Evolutionary conservation across 2,888 invertebrate species (phyloP), one percentile per base, ranked within the genome.

Genomic region (Tiphia femorata): DNA sequence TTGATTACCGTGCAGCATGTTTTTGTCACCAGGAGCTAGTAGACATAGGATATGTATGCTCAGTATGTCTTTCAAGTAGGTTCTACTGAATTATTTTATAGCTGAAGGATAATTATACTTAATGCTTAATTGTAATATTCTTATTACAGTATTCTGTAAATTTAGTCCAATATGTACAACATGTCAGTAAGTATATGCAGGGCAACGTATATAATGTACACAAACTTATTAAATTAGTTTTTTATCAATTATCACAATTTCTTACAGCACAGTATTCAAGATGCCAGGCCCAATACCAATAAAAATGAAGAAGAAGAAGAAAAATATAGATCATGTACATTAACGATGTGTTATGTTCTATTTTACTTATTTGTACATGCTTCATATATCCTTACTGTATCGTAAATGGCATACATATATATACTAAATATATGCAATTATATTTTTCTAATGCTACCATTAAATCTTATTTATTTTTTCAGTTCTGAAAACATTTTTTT

Each of bases 111-210:
- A 21, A 19, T 12, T 10, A 17, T 42, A 8, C 42, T 47, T 16
- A 30, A 21, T 8, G 17, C 8, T 12, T 40, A 56, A 27, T 42
- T n/a, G 17, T 27, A 46, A 38, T 23, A 40, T 59, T 59, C 23
- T 75, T 77, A 68, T 88, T 88, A 77, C 86, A 95, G 96, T 98
- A 69, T 98, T 97, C 85, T 98, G 98, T 86, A 94, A 95, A 82
- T 97, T 96, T 85, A 97, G 96, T 80, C 97, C 98, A 0, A 96
- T 98, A 72, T 98, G 98, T 84, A 96, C 97, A 19, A 98, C 97
- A 30, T 98, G 98, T 84, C 96, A 97, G 94, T 95, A 85, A 91
- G 94, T 93, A 86, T 79, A 49, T 30, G n/a, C 4, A 21, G 21
- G 7, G 4, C 5, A 2, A 2, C 20, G 25, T 6, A 25, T 25